phyloP scores from a whole-genome alignment of 1,140 invertebrate species.

The Rhynchophorus ferrugineus region DNA sequence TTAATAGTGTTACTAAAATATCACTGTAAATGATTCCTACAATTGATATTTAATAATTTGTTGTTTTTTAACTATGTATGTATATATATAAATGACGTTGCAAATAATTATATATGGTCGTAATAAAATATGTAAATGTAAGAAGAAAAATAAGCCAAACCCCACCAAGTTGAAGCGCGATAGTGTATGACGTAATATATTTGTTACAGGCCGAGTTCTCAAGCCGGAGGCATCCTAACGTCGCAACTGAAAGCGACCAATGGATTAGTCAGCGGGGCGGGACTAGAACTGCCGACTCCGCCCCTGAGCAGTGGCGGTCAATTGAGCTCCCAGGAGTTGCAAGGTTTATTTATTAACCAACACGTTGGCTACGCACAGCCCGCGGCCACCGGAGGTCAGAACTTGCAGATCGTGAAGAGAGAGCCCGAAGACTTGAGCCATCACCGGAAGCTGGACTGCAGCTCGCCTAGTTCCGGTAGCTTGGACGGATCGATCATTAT shows the following conservation, averaged over 20 bases:
- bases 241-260: constrained; percentile 47
- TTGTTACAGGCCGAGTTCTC: constrained; percentile 41
- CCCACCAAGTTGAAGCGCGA: constrained; percentile 18
- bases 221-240: constrained; percentile 40
- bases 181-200: constrained; percentile 32
- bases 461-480: constrained; percentile 36
- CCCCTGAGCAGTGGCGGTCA: constrained; percentile 44
- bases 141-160: constrained; percentile 6
- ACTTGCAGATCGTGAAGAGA: constrained; percentile 50
- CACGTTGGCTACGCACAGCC: constrained; percentile 41
- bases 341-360: constrained; percentile 56
- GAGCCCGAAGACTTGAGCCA: constrained; percentile 59
- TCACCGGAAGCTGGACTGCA: constrained; percentile 40
- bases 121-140: constrained; percentile 8
- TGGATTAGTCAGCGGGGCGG: constrained; percentile 49
- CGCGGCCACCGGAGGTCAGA: constrained; percentile 37
- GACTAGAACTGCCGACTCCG: constrained; percentile 43
- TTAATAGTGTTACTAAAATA: no score
- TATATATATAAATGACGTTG: background rate
- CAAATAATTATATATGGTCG: no score
- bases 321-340: constrained; percentile 45
- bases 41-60: background rate
- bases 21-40: no score
- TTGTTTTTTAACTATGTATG: background rate
- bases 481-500: constrained; percentile 37